Evolutionary conservation across 2,888 invertebrate species (phyloP).

Genomic region (Orthonychiurus folsomi): DNA sequence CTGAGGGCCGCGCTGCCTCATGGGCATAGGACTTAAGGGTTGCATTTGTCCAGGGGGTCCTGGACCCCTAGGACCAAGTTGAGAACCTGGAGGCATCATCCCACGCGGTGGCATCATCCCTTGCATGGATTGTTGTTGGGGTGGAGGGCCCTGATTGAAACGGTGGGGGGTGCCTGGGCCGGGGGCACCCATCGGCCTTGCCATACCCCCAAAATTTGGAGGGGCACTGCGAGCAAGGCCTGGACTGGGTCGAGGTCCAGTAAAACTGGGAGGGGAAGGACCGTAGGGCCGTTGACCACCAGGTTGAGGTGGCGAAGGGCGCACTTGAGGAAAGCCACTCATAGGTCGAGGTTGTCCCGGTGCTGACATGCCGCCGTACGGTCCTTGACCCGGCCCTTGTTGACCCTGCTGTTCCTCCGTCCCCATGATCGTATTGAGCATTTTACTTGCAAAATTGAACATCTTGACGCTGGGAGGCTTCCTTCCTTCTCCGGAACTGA

Average conservation of each 20-base stretch:
- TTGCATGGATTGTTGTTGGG: conserved; percentile 29
- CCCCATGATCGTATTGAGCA: conserved; percentile 47
- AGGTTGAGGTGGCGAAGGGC: conserved; percentile 12
- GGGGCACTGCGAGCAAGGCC: conserved; percentile 38
- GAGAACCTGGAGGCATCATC: conserved; percentile 14
- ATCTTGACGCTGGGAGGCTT: conserved; percentile 39
- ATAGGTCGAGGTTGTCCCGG: conserved; percentile 33
- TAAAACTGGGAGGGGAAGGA: conserved; percentile 35
- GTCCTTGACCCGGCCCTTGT: conserved; percentile 21
- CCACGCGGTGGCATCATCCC: conserved; percentile 24
- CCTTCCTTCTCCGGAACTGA: too few relatives aligned
- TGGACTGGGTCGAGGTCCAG: conserved; percentile 39
- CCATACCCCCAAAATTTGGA: conserved; percentile 38
- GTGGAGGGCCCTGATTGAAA: conserved; percentile 39
- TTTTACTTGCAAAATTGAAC: conserved; percentile 47
- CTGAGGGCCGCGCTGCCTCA: conserved; percentile 11
- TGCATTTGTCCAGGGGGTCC: conserved; percentile 24
- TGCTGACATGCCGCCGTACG: conserved; percentile 28
- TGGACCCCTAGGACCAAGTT: conserved; percentile 16
- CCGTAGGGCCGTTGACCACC: conserved; percentile 23
- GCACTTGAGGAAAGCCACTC: conserved; percentile 16
- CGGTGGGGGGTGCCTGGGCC: conserved; percentile 39
- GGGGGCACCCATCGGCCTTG: conserved; percentile 33
- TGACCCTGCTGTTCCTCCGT: conserved; percentile 41
- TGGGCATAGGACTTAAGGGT: conserved; percentile 7